A percentile compares a stretch with the other conserved stretches of the same genome.
These are phyloP conservation scores for Boulengeromyrus knoepffleri DNA, from an alignment of 2,113 vertebrate genomes.

Conservation along the genomic window DNA sequence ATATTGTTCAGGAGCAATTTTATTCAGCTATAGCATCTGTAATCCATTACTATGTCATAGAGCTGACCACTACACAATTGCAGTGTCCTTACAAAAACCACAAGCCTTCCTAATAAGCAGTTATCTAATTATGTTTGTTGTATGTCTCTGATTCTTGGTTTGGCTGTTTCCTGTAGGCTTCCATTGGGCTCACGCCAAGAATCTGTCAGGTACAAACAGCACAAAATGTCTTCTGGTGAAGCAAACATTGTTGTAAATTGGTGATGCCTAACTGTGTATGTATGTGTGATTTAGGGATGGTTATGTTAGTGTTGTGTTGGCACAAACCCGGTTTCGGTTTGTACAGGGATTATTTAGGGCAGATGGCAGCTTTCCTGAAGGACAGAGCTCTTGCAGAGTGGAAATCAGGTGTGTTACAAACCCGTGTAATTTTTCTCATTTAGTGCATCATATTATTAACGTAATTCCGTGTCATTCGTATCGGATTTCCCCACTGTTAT, in stretches of 20 bases:
- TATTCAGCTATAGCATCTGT: background rate
- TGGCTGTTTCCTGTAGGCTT: constrained; percentile 63
- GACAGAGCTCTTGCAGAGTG: constrained; percentile 74
- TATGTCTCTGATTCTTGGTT: background rate
- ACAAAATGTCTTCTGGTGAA: background rate
- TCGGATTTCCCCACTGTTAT: background rate
- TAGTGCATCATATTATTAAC: background rate
- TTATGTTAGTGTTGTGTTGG: background rate
- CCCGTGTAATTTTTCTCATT: background rate
- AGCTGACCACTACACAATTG: background rate
- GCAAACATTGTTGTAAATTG: constrained; percentile 2
- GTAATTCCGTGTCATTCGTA: background rate
- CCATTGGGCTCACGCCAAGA: constrained; percentile 84
- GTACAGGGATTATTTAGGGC: constrained; percentile 80
- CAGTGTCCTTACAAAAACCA: background rate
- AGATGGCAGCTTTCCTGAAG: constrained; percentile 60
- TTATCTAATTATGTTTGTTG: background rate
- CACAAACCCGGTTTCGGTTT: constrained; percentile 26
- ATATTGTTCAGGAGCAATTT: background rate
- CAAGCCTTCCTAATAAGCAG: background rate
- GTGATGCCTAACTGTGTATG: constrained; percentile 26
- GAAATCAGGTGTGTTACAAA: constrained; percentile 75
- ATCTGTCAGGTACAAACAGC: constrained; percentile 81
- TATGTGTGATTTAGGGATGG: background rate
- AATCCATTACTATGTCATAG: background rate